Base-by-base conservation (phyloP, 2,797 vertebrate species). In the Gadopsis marmoratus region DNA sequence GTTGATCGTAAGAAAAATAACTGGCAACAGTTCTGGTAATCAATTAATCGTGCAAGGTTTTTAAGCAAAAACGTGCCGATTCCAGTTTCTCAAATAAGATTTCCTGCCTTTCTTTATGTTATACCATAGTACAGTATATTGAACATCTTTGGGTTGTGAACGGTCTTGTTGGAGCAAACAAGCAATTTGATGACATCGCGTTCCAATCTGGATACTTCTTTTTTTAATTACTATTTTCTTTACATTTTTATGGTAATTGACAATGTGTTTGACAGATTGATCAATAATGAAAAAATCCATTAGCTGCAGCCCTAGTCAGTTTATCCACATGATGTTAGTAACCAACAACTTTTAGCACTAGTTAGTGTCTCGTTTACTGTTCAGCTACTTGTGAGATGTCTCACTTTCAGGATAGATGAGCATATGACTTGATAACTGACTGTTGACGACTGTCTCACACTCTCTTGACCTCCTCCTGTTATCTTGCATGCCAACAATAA, bases 401-500 rank as follows among this genome's bases (percentile, higher is more conserved):
- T 48, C 0, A n/a, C 29, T 55, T 64, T 71, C 7, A 64, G 33
- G 19, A 61, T 45, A 50, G 23, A 41, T 14, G 13, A 71, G 23
- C 16, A 7, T 29, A 29, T 62, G 48, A 68, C 70, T 75, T 33
- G 3, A 54, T 61, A 69, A 69, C n/a, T 55, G 31, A 26, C 37
- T 62, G 39, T 16, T 67, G 21, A 63, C 37, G 50, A 71, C 68
- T 54, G 33, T 31, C 21, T 51, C 31, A 37, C 16, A 41, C 29
- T 29, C 62, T 9, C 66, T 9, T 47, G 8, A 19, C 45, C 47
- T 51, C 41, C 10, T 59, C 37, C 37, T 29, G 31, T 56, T 71
- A 74, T 73, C 35, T 56, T 23, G 53, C 39, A 55, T 45, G 17
- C 60, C 29, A 50, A 59, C 51, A 35, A 51, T 70, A 47, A 51